A percentile compares a stretch with the other conserved stretches of the same genome.
Evolutionary conservation across 2,113 vertebrate genomes (phyloP).

Genomic region (Tursiops truncatus): DNA sequence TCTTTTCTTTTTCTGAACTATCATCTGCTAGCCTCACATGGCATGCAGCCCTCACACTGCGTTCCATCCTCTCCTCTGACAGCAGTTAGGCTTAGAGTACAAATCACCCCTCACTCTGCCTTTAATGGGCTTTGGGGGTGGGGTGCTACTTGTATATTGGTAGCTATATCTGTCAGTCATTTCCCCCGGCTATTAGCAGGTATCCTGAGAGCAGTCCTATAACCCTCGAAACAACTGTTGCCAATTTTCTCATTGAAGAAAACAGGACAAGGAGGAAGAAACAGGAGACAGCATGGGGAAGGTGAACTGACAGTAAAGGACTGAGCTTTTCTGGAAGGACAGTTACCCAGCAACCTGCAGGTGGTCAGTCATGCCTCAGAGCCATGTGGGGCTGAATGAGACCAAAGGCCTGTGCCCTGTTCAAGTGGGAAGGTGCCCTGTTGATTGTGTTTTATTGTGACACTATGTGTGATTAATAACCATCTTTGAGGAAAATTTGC

Average conservation of each 20-base stretch:
- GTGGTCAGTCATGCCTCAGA: background rate
- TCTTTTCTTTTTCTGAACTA: background rate
- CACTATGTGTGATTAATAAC: background rate
- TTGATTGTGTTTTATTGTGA: background rate
- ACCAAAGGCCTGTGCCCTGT: background rate
- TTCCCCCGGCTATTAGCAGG: background rate
- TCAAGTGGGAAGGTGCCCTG: background rate
- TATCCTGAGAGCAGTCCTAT: background rate
- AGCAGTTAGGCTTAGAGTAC: background rate
- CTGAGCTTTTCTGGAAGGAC: background rate
- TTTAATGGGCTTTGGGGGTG: background rate
- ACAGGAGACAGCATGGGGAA: background rate
- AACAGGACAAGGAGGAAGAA: background rate
- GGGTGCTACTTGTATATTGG: background rate
- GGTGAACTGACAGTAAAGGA: background rate
- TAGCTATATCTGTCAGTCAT: background rate
- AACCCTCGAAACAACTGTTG: background rate
- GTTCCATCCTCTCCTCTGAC: background rate
- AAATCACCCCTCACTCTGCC: background rate
- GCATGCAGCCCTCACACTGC: background rate
- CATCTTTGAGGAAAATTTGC: background rate
- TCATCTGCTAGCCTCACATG: background rate
- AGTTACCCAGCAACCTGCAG: background rate
- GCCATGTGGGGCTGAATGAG: background rate
- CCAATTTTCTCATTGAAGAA: background rate